Percentiles rank a stretch among this genome's conserved stretches.
phyloP scores from a whole-genome alignment of 2,113 vertebrate genomes.

The Nipponia nippon region DNA sequence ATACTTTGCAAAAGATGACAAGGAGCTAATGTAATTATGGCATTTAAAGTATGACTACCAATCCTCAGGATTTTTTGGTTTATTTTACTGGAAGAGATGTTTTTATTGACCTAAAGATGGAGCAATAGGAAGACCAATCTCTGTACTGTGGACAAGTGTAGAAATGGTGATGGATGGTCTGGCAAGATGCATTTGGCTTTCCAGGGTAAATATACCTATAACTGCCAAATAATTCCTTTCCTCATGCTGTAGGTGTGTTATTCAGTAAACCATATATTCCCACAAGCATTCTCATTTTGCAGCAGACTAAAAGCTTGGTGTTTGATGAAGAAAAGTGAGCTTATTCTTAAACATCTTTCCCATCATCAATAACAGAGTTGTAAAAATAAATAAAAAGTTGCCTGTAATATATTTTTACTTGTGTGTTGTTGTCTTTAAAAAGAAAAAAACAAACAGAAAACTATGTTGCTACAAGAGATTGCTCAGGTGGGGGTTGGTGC shows the following conservation, averaged over 20 bases:
- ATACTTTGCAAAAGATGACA: background rate
- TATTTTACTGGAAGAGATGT: background rate
- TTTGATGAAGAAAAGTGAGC: background rate
- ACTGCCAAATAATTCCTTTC: slow-evolving; percentile 38
- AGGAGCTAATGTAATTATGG: background rate
- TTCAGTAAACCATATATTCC: background rate
- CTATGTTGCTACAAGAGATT: background rate
- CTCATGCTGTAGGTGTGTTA: background rate
- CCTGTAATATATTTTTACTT: background rate
- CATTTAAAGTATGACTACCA: background rate
- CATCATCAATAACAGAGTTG: background rate
- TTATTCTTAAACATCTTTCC: background rate
- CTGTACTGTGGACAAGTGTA: background rate
- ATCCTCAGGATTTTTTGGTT: background rate
- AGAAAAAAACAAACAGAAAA: background rate
- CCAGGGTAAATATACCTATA: background rate
- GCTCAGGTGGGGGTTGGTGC: background rate
- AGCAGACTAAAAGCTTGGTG: background rate
- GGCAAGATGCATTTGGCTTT: slow-evolving; percentile 36
- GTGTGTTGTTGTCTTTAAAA: background rate
- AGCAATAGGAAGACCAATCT: background rate
- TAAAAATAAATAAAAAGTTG: background rate
- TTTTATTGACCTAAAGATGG: background rate
- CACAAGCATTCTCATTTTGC: background rate
- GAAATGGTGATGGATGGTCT: slow-evolving; percentile 26